A percentile compares a stretch with the other conserved stretches of the same genome.
These are phyloP conservation scores for Penaeus vannamei DNA, from an alignment of 1,140 invertebrate genomes.

Conservation along the genomic window DNA sequence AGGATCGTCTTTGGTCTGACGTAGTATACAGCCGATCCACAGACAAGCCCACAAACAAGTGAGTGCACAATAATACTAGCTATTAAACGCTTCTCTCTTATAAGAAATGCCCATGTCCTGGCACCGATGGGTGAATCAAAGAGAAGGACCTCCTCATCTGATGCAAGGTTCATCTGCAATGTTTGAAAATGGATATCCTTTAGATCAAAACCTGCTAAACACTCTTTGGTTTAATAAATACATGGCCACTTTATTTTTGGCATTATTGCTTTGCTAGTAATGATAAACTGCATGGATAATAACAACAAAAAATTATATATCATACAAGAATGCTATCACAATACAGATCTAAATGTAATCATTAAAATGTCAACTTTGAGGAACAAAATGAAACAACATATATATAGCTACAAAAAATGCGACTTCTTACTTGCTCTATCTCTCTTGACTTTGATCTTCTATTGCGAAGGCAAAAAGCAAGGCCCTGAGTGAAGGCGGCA, in stretches of 20 bases:
- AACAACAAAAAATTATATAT: too few relatives aligned
- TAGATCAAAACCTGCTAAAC: neutral
- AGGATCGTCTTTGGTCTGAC: conserved; percentile 28
- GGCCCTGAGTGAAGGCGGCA: conserved; percentile 16
- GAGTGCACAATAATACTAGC: conserved; percentile 34
- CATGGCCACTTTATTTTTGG: too few relatives aligned
- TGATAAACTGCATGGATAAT: too few relatives aligned
- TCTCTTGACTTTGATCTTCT: conserved; percentile 39
- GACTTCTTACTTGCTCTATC: conserved; percentile 39
- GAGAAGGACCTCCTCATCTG: conserved; percentile 49
- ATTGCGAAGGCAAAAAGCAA: conserved; percentile 30
- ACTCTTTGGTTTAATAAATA: neutral
- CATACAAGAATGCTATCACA: too few relatives aligned
- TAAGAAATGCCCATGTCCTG: conserved; percentile 57
- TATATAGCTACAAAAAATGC: neutral
- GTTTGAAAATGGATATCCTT: neutral
- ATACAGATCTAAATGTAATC: neutral
- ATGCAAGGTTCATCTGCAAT: conserved; percentile 41
- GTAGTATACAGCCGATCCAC: conserved; percentile 38
- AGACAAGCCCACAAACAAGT: conserved; percentile 35
- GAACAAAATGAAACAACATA: neutral
- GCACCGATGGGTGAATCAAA: conserved; percentile 55
- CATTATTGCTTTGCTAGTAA: too few relatives aligned
- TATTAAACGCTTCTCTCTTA: conserved; percentile 40
- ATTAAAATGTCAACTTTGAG: neutral